Evolutionary conservation across 2,797 vertebrate species (phyloP).

Genomic region (Argentina silus): DNA sequence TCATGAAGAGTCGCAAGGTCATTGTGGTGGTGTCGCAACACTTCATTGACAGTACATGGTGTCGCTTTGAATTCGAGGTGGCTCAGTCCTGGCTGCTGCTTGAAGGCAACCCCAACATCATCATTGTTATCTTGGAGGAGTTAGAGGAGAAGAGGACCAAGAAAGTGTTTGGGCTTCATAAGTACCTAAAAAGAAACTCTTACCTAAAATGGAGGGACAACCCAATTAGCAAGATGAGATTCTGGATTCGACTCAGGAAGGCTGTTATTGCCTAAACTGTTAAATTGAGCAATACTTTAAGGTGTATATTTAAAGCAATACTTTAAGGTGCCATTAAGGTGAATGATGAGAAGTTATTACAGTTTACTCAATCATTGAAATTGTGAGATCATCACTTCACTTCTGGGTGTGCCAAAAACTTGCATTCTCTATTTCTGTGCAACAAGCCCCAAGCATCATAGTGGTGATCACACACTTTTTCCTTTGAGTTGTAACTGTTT

Average conservation of each 20-base stretch:
- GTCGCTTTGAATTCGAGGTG: constrained; percentile 61
- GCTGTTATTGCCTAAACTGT: constrained; percentile 53
- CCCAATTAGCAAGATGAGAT: constrained; percentile 67
- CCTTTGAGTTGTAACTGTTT: no score
- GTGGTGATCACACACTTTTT: no score
- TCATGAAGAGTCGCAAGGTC: constrained; percentile 17
- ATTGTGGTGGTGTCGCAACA: constrained; percentile 77
- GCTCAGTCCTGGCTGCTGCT: constrained; percentile 76
- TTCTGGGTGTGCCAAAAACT: no score
- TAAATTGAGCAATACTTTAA: no score
- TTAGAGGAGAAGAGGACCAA: constrained; percentile 70
- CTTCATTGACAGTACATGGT: constrained; percentile 76
- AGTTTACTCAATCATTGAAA: no score
- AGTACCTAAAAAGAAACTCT: constrained; percentile 79
- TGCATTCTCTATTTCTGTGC: no score
- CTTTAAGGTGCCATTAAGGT: no score
- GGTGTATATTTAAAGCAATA: no score
- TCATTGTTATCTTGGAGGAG: constrained; percentile 78
- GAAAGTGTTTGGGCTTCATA: constrained; percentile 75
- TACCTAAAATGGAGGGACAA: constrained; percentile 80
- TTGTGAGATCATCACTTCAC: no score
- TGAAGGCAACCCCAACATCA: constrained; percentile 74
- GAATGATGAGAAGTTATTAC: no score
- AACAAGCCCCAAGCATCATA: no score
- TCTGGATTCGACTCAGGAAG: constrained; percentile 77